Evolutionary conservation across 2,797 vertebrate species (phyloP).

Genomic region (Helostoma temminkii): DNA sequence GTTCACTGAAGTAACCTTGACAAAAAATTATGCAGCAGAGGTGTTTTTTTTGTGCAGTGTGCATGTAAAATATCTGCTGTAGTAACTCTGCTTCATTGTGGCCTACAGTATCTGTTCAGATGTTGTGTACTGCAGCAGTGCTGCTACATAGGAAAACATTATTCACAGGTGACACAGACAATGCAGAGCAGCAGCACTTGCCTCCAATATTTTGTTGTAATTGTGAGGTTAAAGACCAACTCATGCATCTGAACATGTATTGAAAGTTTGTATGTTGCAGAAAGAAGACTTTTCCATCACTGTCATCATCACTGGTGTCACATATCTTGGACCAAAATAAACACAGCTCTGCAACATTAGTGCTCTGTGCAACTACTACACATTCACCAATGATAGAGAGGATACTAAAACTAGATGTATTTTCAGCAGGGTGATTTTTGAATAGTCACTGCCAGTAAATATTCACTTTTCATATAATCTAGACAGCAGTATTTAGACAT

Average conservation of each 20-base stretch:
- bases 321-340: slow-evolving; percentile 26
- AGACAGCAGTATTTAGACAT: too few species aligned
- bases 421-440: slow-evolving; percentile 13
- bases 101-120: slow-evolving; percentile 53
- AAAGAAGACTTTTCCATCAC: slow-evolving; percentile 1
- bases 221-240: not conserved
- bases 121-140: slow-evolving; percentile 39
- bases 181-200: slow-evolving; percentile 24
- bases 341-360: slow-evolving; percentile 2
- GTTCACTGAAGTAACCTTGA: slow-evolving; percentile 72
- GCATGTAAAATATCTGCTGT: slow-evolving; percentile 66
- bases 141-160: slow-evolving; percentile 17
- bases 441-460: not conserved
- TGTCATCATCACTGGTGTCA: slow-evolving; percentile 1
- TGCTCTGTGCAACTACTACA: slow-evolving; percentile 11
- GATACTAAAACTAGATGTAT: slow-evolving; percentile 8
- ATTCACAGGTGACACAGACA: slow-evolving; percentile 40
- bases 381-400: slow-evolving; percentile 2
- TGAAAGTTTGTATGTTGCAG: slow-evolving; percentile 13
- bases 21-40: slow-evolving; percentile 48
- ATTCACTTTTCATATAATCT: not conserved
- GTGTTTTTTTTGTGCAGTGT: slow-evolving; percentile 54
- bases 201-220: slow-evolving; percentile 6
- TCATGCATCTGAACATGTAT: not conserved
- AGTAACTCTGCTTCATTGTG: slow-evolving; percentile 43